phyloP scores from a whole-genome alignment of 2,113 vertebrate species.

The Zosterops japonicus region DNA sequence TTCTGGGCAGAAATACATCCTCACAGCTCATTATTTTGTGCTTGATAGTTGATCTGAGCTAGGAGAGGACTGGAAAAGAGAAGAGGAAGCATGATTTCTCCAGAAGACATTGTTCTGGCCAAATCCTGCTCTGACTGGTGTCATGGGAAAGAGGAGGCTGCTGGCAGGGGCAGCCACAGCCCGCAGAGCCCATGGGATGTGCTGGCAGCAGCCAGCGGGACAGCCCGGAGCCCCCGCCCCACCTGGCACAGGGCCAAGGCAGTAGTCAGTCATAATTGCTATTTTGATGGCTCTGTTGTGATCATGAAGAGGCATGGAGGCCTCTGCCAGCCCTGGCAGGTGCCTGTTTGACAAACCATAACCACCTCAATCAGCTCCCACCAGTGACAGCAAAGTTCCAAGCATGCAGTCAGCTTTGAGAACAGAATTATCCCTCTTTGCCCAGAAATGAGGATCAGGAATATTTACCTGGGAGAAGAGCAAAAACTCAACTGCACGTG shows the following conservation, averaged over 20 bases:
- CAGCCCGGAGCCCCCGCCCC: accelerated
- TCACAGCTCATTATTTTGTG: neutral
- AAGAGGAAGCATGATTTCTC: neutral
- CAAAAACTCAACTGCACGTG: neutral
- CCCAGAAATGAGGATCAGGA: neutral
- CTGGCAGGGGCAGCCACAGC: neutral
- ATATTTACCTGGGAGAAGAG: neutral
- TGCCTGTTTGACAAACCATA: neutral
- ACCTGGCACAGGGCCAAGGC: neutral
- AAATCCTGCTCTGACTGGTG: slow-evolving; percentile 5
- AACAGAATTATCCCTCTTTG: neutral
- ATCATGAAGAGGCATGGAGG: neutral
- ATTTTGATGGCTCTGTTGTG: neutral
- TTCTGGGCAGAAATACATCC: neutral
- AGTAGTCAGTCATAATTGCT: neutral
- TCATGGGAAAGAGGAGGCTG: neutral
- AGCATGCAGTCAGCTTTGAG: neutral
- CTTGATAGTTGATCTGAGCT: neutral
- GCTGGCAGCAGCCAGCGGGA: accelerated
- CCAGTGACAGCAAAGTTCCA: neutral
- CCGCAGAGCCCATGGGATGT: neutral
- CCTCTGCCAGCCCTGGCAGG: slow-evolving; percentile 17
- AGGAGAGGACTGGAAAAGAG: neutral
- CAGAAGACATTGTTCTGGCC: neutral
- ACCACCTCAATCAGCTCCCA: neutral